Evolutionary conservation across 35 echinoderm and acorn worm genomes (phyloP).

Genomic region (Patiria miniata): DNA sequence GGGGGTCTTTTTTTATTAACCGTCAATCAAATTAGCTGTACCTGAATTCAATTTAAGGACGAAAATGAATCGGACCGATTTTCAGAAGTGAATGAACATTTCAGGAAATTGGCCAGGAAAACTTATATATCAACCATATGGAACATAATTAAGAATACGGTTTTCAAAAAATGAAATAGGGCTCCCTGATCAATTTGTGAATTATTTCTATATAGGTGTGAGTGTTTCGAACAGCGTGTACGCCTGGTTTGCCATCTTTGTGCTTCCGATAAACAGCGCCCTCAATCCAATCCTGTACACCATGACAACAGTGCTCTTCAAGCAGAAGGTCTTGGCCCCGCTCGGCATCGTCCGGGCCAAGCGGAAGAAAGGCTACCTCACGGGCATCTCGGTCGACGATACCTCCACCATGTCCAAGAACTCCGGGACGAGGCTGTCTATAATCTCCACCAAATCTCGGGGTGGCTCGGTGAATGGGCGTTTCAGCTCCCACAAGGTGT

Average conservation of each 20-base stretch:
- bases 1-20: too few relatives aligned
- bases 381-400: conserved; percentile 45
- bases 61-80: too few relatives aligned
- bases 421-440: conserved; percentile 62
- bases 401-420: conserved; percentile 35
- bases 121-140: too few relatives aligned
- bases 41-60: too few relatives aligned
- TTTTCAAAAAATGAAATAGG: too few relatives aligned
- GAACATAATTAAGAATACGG: too few relatives aligned
- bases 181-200: too few relatives aligned
- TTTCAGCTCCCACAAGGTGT: conserved; percentile 39
- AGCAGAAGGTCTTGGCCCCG: conserved; percentile 66
- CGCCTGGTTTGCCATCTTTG: conserved; percentile 96
- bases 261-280: conserved; percentile 81
- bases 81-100: too few relatives aligned
- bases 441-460: conserved; percentile 57
- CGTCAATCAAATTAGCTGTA: too few relatives aligned
- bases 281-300: conserved; percentile 96
- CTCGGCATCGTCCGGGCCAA: conserved; percentile 26
- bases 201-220: conserved; percentile 41
- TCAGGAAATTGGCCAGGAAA: too few relatives aligned
- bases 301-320: conserved; percentile 89
- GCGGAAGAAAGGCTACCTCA: conserved; percentile 35
- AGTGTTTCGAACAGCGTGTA: conserved; percentile 62
- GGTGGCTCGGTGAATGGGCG: conserved; percentile 43